These are phyloP conservation scores for Cynopterus sphinx DNA, from an alignment of 2,797 vertebrate species.

Conservation along the genomic window DNA sequence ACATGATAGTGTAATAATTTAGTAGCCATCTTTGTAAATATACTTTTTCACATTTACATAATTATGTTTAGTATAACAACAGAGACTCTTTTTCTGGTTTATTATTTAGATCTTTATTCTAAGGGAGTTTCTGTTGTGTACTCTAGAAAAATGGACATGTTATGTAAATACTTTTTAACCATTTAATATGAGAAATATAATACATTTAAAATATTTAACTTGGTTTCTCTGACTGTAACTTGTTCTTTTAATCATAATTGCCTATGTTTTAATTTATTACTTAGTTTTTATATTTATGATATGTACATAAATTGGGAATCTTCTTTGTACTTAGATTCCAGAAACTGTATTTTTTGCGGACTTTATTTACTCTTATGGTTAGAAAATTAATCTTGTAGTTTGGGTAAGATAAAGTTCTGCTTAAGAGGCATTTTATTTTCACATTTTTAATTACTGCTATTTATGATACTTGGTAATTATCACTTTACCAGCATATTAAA, in stretches of 20 bases:
- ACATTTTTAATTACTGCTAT: not conserved
- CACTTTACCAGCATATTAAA: not conserved
- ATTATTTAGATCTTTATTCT: not conserved
- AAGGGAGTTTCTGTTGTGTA: not conserved
- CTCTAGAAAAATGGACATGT: not conserved
- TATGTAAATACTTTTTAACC: not conserved
- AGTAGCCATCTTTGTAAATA: not conserved
- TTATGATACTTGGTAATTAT: constrained; percentile 31
- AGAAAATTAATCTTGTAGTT: constrained; percentile 1
- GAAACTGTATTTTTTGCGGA: not conserved
- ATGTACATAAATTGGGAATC: not conserved
- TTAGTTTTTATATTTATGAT: constrained; percentile 6
- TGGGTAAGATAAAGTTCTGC: not conserved
- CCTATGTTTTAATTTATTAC: not conserved
- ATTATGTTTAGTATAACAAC: not conserved
- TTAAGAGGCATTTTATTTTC: not conserved
- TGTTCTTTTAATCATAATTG: not conserved
- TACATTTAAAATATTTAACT: not conserved
- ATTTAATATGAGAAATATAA: not conserved
- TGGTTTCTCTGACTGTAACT: not conserved
- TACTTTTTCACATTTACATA: not conserved
- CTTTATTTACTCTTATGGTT: not conserved
- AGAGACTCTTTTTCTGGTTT: not conserved
- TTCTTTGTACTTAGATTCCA: not conserved
- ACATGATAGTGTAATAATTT: not conserved